phyloP scores from a whole-genome alignment of 1,140 invertebrate species.

The Drosophila nigrodunni region DNA sequence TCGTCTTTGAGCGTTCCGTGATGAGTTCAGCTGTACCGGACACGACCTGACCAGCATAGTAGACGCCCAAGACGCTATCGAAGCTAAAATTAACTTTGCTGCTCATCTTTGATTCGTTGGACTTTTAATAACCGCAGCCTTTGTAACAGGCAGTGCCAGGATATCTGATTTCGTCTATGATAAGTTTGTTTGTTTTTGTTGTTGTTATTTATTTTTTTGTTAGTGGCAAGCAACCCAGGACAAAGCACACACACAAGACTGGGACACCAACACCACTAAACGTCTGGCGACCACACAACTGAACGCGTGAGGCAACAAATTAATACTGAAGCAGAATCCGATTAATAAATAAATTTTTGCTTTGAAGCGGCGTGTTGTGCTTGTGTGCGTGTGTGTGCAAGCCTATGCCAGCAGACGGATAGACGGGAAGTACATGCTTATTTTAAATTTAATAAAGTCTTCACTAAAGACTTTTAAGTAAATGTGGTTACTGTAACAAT shows the following conservation, averaged over 20 bases:
- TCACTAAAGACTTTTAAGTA: neutral
- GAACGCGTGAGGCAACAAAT: slow-evolving; percentile 51
- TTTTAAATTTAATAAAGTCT: neutral
- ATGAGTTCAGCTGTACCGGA: slow-evolving; percentile 85
- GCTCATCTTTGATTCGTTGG: slow-evolving; percentile 51
- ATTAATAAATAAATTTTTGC: slow-evolving; percentile 27
- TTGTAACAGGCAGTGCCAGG: slow-evolving; percentile 50
- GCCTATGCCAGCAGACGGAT: neutral
- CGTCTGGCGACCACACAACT: slow-evolving; percentile 36
- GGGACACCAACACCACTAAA: slow-evolving; percentile 16
- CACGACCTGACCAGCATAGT: slow-evolving; percentile 86
- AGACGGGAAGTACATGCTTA: neutral
- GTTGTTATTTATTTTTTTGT: neutral
- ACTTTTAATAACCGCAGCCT: slow-evolving; percentile 10
- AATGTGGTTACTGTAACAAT: neutral
- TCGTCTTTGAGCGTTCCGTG: slow-evolving; percentile 85
- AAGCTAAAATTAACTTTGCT: slow-evolving; percentile 85
- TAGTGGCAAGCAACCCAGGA: slow-evolving; percentile 19
- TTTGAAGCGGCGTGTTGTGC: neutral
- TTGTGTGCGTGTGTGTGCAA: neutral
- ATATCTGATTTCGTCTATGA: slow-evolving; percentile 15
- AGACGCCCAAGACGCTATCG: slow-evolving; percentile 85
- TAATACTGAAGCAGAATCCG: slow-evolving; percentile 58
- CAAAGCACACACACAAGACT: slow-evolving; percentile 5
- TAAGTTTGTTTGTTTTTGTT: slow-evolving; percentile 27